Evolutionary conservation across 2,113 vertebrate genomes (phyloP).

Genomic region (Pristiophorus japonicus): DNA sequence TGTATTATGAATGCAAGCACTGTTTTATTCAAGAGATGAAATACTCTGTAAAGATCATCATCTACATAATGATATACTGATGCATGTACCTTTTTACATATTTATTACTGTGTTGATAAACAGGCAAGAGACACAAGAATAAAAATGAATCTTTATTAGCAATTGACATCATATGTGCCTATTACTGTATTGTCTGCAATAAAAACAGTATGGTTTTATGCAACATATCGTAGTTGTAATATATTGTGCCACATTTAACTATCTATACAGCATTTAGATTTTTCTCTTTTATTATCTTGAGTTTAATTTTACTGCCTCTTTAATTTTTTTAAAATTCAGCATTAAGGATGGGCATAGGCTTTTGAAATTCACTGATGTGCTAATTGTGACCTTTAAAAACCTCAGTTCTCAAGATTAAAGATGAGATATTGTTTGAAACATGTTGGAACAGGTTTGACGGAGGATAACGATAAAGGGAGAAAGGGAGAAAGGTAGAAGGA

Average conservation of each 20-base stretch:
- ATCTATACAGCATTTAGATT: conserved; percentile 12
- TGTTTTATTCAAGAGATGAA: conserved; percentile 21
- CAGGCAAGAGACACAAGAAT: not conserved
- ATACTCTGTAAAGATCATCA: conserved; percentile 29
- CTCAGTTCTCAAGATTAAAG: conserved; percentile 30
- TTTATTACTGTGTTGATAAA: conserved; percentile 34
- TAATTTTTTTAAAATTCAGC: not conserved
- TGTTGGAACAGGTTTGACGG: not conserved
- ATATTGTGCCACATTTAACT: conserved; percentile 13
- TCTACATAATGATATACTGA: conserved; percentile 33
- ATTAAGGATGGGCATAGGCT: conserved; percentile 1
- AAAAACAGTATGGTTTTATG: conserved; percentile 10
- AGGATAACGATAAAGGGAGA: not conserved
- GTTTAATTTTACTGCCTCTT: conserved; percentile 16
- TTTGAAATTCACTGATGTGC: conserved; percentile 37
- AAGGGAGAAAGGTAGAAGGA: not conserved
- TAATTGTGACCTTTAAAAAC: conserved; percentile 36
- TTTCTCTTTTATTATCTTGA: conserved; percentile 12
- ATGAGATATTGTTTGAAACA: conserved; percentile 36
- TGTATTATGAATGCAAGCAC: not conserved
- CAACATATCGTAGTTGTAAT: not conserved
- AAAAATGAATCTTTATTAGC: conserved; percentile 26
- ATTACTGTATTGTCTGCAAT: conserved; percentile 24
- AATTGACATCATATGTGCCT: conserved; percentile 7
- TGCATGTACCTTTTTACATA: conserved; percentile 32